Evolutionary conservation across 2,797 vertebrate species (phyloP).

Genomic region (Microctenopoma steveboyesi): DNA sequence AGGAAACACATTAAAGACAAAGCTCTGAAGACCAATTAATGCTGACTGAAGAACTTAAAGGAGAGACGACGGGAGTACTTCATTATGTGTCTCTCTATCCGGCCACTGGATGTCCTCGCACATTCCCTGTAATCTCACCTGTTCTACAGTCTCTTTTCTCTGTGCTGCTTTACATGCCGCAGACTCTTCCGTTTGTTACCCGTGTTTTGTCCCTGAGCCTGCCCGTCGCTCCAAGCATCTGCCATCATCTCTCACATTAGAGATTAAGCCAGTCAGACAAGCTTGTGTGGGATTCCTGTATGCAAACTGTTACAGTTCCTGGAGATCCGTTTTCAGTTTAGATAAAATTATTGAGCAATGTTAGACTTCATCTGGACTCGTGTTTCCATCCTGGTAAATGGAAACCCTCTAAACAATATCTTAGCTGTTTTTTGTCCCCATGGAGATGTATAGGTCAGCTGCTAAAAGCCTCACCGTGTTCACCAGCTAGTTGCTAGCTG

Average conservation of each 20-base stretch:
- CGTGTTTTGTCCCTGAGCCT: too few relatives aligned
- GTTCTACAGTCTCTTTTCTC: neutral
- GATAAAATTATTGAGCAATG: neutral
- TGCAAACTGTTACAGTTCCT: neutral
- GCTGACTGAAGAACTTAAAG: too few relatives aligned
- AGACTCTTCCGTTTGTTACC: too few relatives aligned
- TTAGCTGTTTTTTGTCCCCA: neutral
- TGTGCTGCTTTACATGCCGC: neutral
- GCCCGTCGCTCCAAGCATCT: too few relatives aligned
- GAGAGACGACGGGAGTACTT: too few relatives aligned
- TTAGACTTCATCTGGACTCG: neutral
- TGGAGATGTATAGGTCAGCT: neutral
- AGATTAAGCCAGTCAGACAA: neutral
- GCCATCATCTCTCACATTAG: too few relatives aligned
- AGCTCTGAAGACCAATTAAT: too few relatives aligned
- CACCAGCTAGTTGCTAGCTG: neutral
- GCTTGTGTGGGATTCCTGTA: neutral
- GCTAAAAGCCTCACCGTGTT: neutral
- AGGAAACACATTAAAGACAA: too few relatives aligned
- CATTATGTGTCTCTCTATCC: neutral
- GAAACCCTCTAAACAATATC: neutral
- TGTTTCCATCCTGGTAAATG: neutral
- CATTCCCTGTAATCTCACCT: neutral
- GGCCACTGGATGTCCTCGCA: neutral
- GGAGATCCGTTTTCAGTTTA: neutral